These are phyloP conservation scores for Stichodactyla helianthus DNA, from an alignment of 64 coral and sea anemone genomes.

Conservation along the genomic window DNA sequence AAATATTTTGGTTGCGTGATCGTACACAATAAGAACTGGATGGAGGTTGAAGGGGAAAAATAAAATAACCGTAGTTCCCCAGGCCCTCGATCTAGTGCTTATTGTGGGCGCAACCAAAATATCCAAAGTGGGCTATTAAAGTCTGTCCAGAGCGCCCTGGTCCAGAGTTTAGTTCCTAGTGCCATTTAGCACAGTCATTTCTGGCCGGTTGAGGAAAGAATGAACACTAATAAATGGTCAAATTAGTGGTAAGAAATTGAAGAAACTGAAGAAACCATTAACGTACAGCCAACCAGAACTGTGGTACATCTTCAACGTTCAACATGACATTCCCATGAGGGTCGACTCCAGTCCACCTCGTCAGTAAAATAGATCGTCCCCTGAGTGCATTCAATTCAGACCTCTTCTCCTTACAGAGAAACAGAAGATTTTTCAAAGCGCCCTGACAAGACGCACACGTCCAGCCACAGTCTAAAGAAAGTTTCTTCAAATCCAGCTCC, in stretches of 20 bases:
- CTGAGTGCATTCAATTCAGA: conserved; percentile 47
- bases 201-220: too few relatives aligned
- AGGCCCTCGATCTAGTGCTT: too few relatives aligned
- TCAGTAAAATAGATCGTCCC: conserved; percentile 52
- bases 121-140: too few relatives aligned
- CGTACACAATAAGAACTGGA: too few relatives aligned
- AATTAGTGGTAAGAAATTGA: background rate
- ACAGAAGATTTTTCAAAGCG: conserved; percentile 55
- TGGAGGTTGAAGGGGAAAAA: too few relatives aligned
- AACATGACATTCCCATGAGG: conserved; percentile 63
- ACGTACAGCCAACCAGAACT: conserved; percentile 77
- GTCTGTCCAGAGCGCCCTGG: too few relatives aligned
- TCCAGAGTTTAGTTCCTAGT: too few relatives aligned
- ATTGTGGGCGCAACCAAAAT: too few relatives aligned
- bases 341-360: conserved; percentile 84
- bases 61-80: too few relatives aligned
- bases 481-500: conserved; percentile 42
- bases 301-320: conserved; percentile 64
- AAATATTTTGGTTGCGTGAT: too few relatives aligned
- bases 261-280: background rate
- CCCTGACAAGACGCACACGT: conserved; percentile 62
- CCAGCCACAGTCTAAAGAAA: conserved; percentile 60
- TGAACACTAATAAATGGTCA: too few relatives aligned
- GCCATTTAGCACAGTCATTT: too few relatives aligned
- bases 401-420: conserved; percentile 44